Evolutionary conservation across 2,113 vertebrate species (phyloP), one percentile per base, ranked within the genome.

Genomic region (Tragulus kanchil): DNA sequence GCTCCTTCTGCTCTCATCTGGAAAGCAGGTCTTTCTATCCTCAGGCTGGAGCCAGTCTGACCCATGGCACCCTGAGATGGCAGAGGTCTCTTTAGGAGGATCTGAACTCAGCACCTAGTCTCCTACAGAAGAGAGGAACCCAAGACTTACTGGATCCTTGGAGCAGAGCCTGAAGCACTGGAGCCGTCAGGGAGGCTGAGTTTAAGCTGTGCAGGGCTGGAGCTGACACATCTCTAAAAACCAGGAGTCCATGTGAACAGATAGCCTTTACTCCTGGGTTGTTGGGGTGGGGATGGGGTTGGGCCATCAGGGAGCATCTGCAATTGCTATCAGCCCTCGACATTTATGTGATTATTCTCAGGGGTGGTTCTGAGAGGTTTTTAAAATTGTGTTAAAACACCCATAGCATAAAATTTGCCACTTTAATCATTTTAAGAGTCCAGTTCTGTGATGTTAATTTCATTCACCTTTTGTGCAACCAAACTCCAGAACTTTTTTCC

Each of bases 21-120:
- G 15, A 54, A 42, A 69, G 64, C 14, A 16, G 16, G 45, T 62
- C 77, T 62, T 61, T 13, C 64, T 1, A 45, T 7, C 19, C 16
- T 48, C 21, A 61, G 36, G 1, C 42, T 0, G 58, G 48, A 73
- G 25, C 64, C 3, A 0, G 26, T 13, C 78, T 69, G 31, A 93
- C 19, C 42, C 28, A 6, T 42, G 0, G 31, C 31, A 15, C 3
- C 0, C 9, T 28, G 0, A 1, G 26, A 14, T 8, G 25, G 26
- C 25, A 0, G 3, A 45, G n/a, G 58, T n/a, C 48, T 83, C n/a
- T 9, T 45, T 58, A 1, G 28, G 5, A 82, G 2, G 17, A 23
- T 23, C 54, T 15, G 48, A 56, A 36, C 77, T 3, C 56, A 6
- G n/a, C 0, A 0, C 26, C 67, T 7, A 0, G 48, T 16, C 50